These are phyloP conservation scores for Brachyhypopomus gauderio DNA, from an alignment of 2,113 vertebrate species.

Conservation along the genomic window DNA sequence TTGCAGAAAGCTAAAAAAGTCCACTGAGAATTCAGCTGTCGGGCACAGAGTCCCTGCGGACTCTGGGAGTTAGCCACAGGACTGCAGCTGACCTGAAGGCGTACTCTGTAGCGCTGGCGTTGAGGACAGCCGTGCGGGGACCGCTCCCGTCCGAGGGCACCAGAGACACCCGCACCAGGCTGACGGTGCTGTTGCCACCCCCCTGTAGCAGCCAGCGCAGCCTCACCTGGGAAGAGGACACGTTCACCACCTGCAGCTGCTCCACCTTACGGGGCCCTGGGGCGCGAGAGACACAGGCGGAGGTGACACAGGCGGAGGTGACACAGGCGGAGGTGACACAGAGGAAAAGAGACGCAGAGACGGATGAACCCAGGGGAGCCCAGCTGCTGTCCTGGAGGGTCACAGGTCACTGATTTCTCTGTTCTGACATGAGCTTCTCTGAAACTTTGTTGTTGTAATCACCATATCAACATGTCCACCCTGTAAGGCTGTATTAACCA, in stretches of 20 bases:
- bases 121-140: conserved; percentile 77
- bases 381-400: too few species aligned
- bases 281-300: neutral
- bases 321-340: neutral
- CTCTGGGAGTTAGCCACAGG: neutral
- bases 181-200: conserved; percentile 79
- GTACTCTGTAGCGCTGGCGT: conserved; percentile 79
- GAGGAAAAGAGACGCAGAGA: neutral
- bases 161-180: conserved; percentile 83
- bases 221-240: conserved; percentile 83
- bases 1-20: conserved; percentile 1
- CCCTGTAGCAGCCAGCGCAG: conserved; percentile 86
- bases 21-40: neutral
- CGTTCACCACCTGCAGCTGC: conserved; percentile 83
- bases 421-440: too few species aligned
- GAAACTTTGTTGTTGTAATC: too few species aligned
- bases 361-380: neutral
- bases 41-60: too few species aligned
- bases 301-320: too few species aligned
- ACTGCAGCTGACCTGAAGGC: conserved; percentile 83
- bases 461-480: too few species aligned
- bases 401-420: too few species aligned
- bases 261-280: conserved; percentile 87
- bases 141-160: conserved; percentile 71
- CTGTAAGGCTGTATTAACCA: too few species aligned